Conservation (phyloP, 2,888 invertebrate species). For the Rhogogaster chlorosoma region DNA sequence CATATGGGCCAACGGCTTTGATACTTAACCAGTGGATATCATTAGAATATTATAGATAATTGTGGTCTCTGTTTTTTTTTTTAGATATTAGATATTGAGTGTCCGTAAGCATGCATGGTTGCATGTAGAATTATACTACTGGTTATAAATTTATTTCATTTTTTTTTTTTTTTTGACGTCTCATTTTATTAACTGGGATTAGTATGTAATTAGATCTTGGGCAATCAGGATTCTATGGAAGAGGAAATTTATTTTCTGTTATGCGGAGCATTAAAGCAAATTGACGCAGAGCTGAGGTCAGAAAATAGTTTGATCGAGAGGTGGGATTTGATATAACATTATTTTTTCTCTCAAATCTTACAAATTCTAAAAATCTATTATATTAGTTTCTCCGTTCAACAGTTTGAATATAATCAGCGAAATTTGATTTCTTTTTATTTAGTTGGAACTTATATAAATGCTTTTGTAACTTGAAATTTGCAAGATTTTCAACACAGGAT, state of each 20-base stretch:
- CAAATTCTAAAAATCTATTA: background rate
- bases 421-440: background rate
- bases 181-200: constrained; percentile 31
- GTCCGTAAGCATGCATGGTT: constrained; percentile 70
- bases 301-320: background rate
- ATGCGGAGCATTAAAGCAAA: background rate
- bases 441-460: background rate
- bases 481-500: background rate
- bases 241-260: background rate
- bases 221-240: constrained; percentile 15
- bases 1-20: constrained; percentile 46
- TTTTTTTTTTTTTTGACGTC: constrained; percentile 1
- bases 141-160: constrained; percentile 52
- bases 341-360: background rate
- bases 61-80: background rate
- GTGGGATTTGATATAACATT: constrained; percentile 38
- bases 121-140: constrained; percentile 68
- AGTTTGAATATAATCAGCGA: background rate
- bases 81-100: constrained; percentile 42
- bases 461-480: background rate
- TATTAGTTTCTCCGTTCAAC: background rate
- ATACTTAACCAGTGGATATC: constrained; percentile 49
- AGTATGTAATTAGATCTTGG: constrained; percentile 8
- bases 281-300: constrained; percentile 16
- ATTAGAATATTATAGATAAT: constrained; percentile 41